These are phyloP conservation scores for Gnathonemus longibarbis DNA, from an alignment of 2,113 vertebrate species.

Conservation along the genomic window DNA sequence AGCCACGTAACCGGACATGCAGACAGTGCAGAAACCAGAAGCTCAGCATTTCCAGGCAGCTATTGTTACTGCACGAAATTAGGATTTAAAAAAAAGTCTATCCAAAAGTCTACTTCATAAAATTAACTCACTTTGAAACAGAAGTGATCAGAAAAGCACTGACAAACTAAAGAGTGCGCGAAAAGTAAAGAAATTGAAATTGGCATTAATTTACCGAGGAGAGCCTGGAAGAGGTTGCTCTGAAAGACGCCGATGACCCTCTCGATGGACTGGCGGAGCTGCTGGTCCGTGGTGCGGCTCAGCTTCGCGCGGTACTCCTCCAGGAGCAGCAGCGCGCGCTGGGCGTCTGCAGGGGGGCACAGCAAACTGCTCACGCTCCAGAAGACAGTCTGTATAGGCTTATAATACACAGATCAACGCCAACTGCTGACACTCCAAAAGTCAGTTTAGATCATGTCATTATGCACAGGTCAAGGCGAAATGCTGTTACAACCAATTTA, in stretches of 20 bases:
- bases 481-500: background rate
- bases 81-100: background rate
- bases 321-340: slow-evolving; percentile 71
- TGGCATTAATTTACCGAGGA: slow-evolving; percentile 63
- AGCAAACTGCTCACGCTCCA: background rate
- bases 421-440: background rate
- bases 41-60: background rate
- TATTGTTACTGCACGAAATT: background rate
- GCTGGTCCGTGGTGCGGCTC: slow-evolving; percentile 66
- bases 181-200: background rate
- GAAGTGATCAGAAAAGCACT: background rate
- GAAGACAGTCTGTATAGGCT: background rate
- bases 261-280: slow-evolving; percentile 73
- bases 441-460: background rate
- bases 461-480: background rate
- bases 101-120: background rate
- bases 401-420: background rate
- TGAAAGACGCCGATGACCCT: slow-evolving; percentile 79
- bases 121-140: background rate
- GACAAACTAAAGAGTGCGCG: background rate
- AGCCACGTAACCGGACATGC: background rate
- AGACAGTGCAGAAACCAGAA: background rate
- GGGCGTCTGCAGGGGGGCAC: slow-evolving; percentile 59
- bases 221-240: slow-evolving; percentile 76
- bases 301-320: slow-evolving; percentile 72